phyloP scores from a whole-genome alignment of 2,888 invertebrate species.

The Luperina nickerlii region DNA sequence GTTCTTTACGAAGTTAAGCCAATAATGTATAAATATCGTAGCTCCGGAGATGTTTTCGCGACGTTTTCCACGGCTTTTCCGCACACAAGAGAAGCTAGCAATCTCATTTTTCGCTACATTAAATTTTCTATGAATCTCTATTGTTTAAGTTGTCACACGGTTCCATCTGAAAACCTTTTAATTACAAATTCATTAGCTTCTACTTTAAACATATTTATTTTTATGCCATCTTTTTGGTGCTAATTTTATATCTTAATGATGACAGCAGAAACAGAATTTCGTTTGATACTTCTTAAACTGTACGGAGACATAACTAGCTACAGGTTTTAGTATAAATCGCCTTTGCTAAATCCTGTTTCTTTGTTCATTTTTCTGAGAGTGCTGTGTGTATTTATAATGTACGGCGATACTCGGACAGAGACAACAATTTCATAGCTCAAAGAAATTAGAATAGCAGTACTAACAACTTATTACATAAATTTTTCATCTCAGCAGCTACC shows the following conservation, averaged over 20 bases:
- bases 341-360: conserved; percentile 2
- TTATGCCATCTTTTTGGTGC: background rate
- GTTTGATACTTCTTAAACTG: background rate
- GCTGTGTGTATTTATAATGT: conserved; percentile 23
- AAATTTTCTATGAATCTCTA: background rate
- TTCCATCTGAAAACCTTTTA: background rate
- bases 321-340: background rate
- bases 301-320: background rate
- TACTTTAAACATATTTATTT: background rate
- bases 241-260: background rate
- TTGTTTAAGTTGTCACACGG: background rate
- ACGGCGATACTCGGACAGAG: background rate
- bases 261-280: background rate
- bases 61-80: conserved; percentile 1
- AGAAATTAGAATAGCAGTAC: conserved; percentile 8
- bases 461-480: conserved; percentile 18
- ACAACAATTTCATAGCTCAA: conserved; percentile 22
- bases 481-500: conserved; percentile 6
- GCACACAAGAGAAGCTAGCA: background rate
- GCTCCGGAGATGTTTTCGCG: background rate
- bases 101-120: background rate
- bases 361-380: conserved; percentile 17
- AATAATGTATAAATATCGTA: conserved; percentile 5
- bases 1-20: conserved; percentile 16
- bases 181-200: background rate